Percentiles rank a stretch among this genome's conserved stretches.
Conservation (phyloP, 2,888 invertebrate species). For the Dryococelus australis region DNA sequence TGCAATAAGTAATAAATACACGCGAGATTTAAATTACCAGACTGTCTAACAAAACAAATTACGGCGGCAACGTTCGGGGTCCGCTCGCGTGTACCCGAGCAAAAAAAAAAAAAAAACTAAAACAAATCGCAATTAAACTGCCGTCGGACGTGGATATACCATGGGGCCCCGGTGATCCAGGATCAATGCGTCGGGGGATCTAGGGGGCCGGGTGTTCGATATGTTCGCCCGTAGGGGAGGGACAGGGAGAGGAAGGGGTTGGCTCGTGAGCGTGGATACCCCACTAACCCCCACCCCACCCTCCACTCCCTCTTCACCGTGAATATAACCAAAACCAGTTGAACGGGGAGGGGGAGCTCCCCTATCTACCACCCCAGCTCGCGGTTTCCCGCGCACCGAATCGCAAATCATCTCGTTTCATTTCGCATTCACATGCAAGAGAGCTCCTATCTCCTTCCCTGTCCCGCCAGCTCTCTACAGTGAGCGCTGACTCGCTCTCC, state of each 20-base stretch:
- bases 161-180: slow-evolving; percentile 5
- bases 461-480: not conserved
- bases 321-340: slow-evolving; percentile 3
- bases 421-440: slow-evolving; percentile 1
- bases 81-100: not conserved
- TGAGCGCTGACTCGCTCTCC: not conserved
- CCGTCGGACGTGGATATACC: slow-evolving; percentile 10
- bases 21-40: not conserved
- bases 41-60: slow-evolving; percentile 4
- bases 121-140: slow-evolving; percentile 11
- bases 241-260: not conserved
- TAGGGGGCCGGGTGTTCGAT: not conserved
- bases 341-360: not conserved
- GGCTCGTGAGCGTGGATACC: not conserved
- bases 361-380: not conserved
- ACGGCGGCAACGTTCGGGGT: not conserved
- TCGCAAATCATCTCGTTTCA: slow-evolving; percentile 16
- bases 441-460: not conserved
- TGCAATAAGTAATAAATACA: not conserved
- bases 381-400: slow-evolving; percentile 11
- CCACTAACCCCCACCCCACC: not conserved
- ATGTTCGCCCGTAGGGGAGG: not conserved
- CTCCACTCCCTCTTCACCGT: not conserved
- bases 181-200: slow-evolving; percentile 16
- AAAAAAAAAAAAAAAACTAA: not conserved